Evolutionary conservation across 2,888 invertebrate species (phyloP).

Genomic region (Acanthoscelides obtectus): DNA sequence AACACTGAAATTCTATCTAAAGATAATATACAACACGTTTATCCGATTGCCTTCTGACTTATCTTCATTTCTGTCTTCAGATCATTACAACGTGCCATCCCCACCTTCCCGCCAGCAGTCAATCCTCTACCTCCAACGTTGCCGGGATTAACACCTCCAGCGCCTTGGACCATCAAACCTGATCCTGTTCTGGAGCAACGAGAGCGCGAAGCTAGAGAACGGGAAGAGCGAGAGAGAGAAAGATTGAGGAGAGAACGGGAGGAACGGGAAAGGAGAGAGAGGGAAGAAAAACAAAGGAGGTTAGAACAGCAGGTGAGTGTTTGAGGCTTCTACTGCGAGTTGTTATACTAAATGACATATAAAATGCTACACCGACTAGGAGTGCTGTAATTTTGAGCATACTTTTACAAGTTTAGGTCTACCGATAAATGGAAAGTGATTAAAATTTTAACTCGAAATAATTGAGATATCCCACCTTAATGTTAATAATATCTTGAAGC

Average conservation of each 20-base stretch:
- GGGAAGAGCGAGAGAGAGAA: conserved; percentile 56
- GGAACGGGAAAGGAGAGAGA: conserved; percentile 57
- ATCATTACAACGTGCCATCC: conserved; percentile 58
- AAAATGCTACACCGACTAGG: too few relatives aligned
- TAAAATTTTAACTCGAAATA: too few relatives aligned
- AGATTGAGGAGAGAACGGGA: conserved; percentile 54
- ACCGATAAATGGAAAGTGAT: too few relatives aligned
- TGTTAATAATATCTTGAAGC: too few relatives aligned
- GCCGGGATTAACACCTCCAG: conserved; percentile 40
- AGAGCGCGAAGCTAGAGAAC: conserved; percentile 59
- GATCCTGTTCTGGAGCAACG: conserved; percentile 55
- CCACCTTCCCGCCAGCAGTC: conserved; percentile 45
- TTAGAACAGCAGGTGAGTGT: conserved; percentile 50
- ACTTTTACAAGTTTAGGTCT: too few relatives aligned
- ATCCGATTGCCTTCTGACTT: too few relatives aligned
- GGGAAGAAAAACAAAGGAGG: conserved; percentile 49
- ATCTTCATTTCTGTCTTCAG: neutral
- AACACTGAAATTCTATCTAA: too few relatives aligned
- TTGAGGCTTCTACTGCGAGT: too few relatives aligned
- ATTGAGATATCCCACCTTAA: too few relatives aligned
- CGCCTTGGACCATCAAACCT: conserved; percentile 62
- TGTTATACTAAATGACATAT: too few relatives aligned
- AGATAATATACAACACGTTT: too few relatives aligned
- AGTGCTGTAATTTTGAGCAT: too few relatives aligned
- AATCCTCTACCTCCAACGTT: conserved; percentile 48